These are phyloP conservation scores for Herpetotheres cachinnans DNA, from an alignment of 2,113 vertebrate species.

Conservation along the genomic window DNA sequence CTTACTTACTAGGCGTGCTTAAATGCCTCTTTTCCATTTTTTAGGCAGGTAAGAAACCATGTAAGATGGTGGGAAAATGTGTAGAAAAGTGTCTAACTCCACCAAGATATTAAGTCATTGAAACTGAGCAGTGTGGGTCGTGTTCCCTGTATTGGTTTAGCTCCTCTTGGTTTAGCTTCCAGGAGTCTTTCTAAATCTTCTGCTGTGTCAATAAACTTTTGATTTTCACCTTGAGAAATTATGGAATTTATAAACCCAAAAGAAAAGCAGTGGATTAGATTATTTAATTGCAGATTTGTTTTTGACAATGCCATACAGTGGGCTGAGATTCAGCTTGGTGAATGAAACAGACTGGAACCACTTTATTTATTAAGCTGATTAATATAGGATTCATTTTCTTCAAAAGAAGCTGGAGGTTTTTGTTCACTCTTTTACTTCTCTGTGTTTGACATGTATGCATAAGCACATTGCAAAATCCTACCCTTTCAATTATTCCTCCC, in stretches of 20 bases:
- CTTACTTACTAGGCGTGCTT: background rate
- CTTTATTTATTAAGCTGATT: conserved; percentile 13
- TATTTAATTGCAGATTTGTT: background rate
- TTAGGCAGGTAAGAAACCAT: background rate
- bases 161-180: background rate
- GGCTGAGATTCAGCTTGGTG: background rate
- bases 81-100: background rate
- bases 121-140: background rate
- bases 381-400: background rate
- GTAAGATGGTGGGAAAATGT: background rate
- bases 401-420: background rate
- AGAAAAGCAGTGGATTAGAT: background rate
- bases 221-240: background rate
- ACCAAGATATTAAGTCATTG: background rate
- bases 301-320: background rate
- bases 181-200: background rate
- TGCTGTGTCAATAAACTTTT: background rate
- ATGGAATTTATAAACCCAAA: background rate
- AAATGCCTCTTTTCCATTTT: background rate
- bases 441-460: background rate
- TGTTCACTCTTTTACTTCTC: background rate
- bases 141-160: background rate
- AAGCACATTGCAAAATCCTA: background rate
- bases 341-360: background rate
- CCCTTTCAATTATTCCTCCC: background rate